Percentiles rank a stretch among this genome's conserved stretches.
phyloP scores from a whole-genome alignment of 37 sponge, comb jelly and placozoan genomes.

The Petrosia ficiformis region DNA sequence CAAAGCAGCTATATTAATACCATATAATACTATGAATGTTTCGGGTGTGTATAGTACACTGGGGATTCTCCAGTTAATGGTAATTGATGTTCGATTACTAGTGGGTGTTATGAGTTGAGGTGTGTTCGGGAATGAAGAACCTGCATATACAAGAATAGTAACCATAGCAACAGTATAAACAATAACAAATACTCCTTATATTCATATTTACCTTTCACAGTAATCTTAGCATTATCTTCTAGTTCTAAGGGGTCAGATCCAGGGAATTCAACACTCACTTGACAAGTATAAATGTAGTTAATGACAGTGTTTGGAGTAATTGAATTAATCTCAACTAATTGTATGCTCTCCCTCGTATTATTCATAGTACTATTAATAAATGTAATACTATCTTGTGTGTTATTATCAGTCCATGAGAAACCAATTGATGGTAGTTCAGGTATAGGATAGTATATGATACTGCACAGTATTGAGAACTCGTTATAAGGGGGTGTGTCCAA shows the following conservation, averaged over 20 bases:
- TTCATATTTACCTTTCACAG: not conserved
- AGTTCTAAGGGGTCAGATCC: too few species aligned
- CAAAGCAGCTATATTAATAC: not conserved
- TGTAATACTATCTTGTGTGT: not conserved
- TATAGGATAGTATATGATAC: not conserved
- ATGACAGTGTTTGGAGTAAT: not conserved
- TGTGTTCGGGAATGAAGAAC: conserved; percentile 6
- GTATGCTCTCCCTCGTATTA: not conserved
- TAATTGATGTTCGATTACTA: not conserved
- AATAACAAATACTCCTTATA: not conserved
- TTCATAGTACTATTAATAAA: not conserved
- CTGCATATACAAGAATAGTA: too few species aligned
- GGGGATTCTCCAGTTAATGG: conserved; percentile 32
- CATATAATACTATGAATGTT: conserved; percentile 37
- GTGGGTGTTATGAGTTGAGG: not conserved
- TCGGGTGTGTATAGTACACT: conserved; percentile 41
- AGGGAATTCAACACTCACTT: too few species aligned
- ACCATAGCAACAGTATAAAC: too few species aligned
- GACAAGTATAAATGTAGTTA: too few species aligned
- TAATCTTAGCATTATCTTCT: not conserved
- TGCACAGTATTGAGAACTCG: not conserved
- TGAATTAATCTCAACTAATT: not conserved
- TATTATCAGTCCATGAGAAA: too few species aligned
- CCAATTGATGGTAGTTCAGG: not conserved
- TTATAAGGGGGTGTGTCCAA: conserved; percentile 9